A percentile compares a stretch with the other conserved stretches of the same genome.
Evolutionary conservation across 1,140 invertebrate genomes (phyloP).

Genomic region (Bradynema listronoti): DNA sequence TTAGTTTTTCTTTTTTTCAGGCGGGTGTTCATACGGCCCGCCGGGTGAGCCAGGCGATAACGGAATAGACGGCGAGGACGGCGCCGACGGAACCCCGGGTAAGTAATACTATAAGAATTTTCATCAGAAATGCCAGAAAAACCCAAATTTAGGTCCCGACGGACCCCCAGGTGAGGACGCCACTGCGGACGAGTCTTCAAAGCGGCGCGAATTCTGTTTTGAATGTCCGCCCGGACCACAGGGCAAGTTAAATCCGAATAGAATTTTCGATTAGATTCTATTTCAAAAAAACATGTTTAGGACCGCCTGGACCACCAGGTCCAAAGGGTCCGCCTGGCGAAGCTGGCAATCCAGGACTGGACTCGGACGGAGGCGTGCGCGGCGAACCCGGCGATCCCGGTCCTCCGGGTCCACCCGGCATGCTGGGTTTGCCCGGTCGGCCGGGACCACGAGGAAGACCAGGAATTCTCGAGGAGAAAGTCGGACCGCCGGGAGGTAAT

Average conservation of each 20-base stretch:
- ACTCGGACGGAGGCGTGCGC: slow-evolving; percentile 17
- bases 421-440: slow-evolving; percentile 13
- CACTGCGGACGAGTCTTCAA: slow-evolving; percentile 3
- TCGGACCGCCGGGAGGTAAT: slow-evolving; percentile 14
- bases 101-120: background rate
- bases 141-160: slow-evolving; percentile 13
- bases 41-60: slow-evolving; percentile 25
- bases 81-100: slow-evolving; percentile 26
- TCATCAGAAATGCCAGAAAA: background rate
- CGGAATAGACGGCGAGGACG: slow-evolving; percentile 35
- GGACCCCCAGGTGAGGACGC: slow-evolving; percentile 37
- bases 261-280: background rate
- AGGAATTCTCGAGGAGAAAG: slow-evolving; percentile 10
- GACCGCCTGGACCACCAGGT: background rate
- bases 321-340: slow-evolving; percentile 1
- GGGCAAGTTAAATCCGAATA: background rate
- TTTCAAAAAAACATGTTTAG: no score
- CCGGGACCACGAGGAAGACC: slow-evolving; percentile 7
- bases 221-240: slow-evolving; percentile 37
- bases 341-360: background rate
- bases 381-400: slow-evolving; percentile 29
- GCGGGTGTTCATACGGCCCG: slow-evolving; percentile 30
- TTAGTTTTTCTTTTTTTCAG: no score
- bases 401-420: slow-evolving; percentile 17
- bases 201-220: slow-evolving; percentile 40